Base-by-base conservation (phyloP, 2,888 invertebrate genomes). In the Choreutis nemorana region DNA sequence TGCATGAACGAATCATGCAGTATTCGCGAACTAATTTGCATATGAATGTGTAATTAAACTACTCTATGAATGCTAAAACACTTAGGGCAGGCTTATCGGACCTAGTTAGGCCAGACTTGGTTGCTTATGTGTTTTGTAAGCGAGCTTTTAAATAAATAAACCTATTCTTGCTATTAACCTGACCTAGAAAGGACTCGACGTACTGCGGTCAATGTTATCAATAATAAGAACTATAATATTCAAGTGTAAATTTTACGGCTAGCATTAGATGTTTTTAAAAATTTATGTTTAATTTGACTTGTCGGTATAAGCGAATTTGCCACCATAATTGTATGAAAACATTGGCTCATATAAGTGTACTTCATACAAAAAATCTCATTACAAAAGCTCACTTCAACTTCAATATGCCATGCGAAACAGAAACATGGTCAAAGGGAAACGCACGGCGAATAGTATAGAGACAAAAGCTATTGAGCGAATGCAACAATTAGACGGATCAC, bases 31-130 rank as follows among this genome's bases (percentile, higher is more conserved):
- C 55, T 60, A 47, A 78, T 78, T 77, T 73, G 60, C 75, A 77
- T 78, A 70, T 75, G 73, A 77, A 77, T 77, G 63, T 70, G 65
- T 77, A 75, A 77, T 77, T 77, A 77, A 72, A 70, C 59, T 63
- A 58, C 62, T 61, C 44, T 55, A 60, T 63, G 65, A 68, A 67
- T 67, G 56, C 55, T 53, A 59, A 62, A 62, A 65, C 55, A 59
- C 49, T 52, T 50, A 49, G 50, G 15, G n/a, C n/a, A n/a, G n/a
- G n/a, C n/a, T n/a, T n/a, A n/a, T n/a, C n/a, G n/a, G n/a, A n/a
- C n/a, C n/a, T n/a, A n/a, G n/a, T n/a, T n/a, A n/a, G n/a, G n/a
- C n/a, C n/a, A n/a, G n/a, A n/a, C n/a, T n/a, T n/a, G n/a, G n/a
- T n/a, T n/a, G n/a, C n/a, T n/a, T n/a, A n/a, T n/a, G n/a, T n/a